Evolutionary conservation across 2,797 vertebrate genomes (phyloP), one percentile per base, ranked within the genome.

Genomic region (Harpagifer antarcticus): DNA sequence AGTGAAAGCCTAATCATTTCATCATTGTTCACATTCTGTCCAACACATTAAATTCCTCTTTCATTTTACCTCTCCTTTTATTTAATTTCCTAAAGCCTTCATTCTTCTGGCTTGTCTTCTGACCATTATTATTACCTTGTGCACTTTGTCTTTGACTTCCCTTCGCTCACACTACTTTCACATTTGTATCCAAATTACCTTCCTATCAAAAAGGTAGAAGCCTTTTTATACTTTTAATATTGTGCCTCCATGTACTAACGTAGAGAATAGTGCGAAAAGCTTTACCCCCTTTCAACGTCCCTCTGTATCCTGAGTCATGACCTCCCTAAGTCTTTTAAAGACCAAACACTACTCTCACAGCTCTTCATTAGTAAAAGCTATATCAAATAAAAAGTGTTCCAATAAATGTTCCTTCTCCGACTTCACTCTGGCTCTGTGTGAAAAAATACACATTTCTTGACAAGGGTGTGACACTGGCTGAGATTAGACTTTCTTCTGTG

Each of bases 21-120:
- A 90, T 82, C 88, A 87, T 83, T 89, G 78, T 89, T 89, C 88
- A 86, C 70, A 77, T 79, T 78, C 68, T 76, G 74, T 72, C 77
- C 67, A 68, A 78, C 70, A 77, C 71, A 73, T 72, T 79, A 78
- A 85, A 79, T 74, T 82, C 73, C 76, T 68, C 81, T 89, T 89
- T 87, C 72, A 88, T 88, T 83, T 83, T 72, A 83, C 72, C 68
- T 72, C 70, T 72, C 74, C 70, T 83, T 86, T 86, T 67, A 74
- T 85, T 86, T 85, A 50, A 62, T 83, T 78, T 84, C 59, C 58
- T 72, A 77, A 84, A 68, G 71, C 72, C 61, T 77, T 78, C 66
- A 82, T 74, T 86, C 70, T 72, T 56, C 37, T 13, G 3, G 23
- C 66, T 68, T n/a, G 62, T 88, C 75, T 77, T 17, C 65, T 44